Evolutionary conservation across 2,888 invertebrate species (phyloP), one percentile per base, ranked within the genome.

Genomic region (Automeris io): DNA sequence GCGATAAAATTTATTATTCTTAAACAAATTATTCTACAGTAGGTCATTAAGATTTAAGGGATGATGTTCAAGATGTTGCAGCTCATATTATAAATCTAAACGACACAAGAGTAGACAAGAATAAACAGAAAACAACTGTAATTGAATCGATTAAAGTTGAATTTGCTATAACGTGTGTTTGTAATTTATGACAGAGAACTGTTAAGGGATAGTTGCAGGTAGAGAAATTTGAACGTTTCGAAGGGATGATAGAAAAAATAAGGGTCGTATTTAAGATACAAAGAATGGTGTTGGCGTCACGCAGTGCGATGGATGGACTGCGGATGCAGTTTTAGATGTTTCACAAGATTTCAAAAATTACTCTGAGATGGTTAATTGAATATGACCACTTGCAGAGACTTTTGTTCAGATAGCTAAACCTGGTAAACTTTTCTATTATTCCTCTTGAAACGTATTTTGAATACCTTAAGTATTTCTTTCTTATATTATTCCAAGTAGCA

Each of bases 191-290:
- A 44, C 23, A 8, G 9, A 19, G 16, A 25, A 4, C 22, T 35
- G 18, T 7, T 43, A 47, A 61, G 54, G 63, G 62, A 58, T 61
- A 58, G 43, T 50, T 60, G 78, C 86, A 86, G 86, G 86, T 86
- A 86, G 68, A 80, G 80, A 82, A 83, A 83, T 83, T 81, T 69
- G 71, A 86, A 85, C 82, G 72, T 76, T 81, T 70, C 72, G 69
- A 81, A 36, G 82, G 86, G 86, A 79, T 79, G 78, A 67, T 63
- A 37, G 64, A 74, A 83, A 85, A 81, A 86, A 85, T 65, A 71
- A 80, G 83, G 86, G 82, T 81, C 77, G 77, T 62, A 65, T 77
- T 67, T 74, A 67, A 72, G 71, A 78, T 71, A 85, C 82, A 81
- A 83, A 78, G 67, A 72, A 67, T 61, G 70, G 78, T 70, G 81